Conservation (phyloP, 2,797 vertebrate genomes). For the Scolopax rusticola region DNA sequence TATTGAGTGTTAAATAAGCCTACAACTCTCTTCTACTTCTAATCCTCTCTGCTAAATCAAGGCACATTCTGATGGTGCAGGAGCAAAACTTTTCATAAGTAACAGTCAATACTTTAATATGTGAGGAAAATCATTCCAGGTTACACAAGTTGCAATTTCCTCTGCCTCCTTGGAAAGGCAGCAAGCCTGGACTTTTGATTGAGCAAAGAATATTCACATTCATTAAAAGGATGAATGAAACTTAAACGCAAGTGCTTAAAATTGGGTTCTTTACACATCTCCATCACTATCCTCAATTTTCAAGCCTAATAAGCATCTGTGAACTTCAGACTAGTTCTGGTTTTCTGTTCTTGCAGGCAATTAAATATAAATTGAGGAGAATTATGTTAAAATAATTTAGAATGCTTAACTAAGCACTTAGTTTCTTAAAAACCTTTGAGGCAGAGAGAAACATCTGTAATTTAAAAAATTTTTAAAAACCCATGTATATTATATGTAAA, state of each 20-base stretch:
- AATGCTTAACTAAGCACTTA: neutral
- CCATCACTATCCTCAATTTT: neutral
- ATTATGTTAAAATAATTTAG: neutral
- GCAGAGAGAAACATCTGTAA: neutral
- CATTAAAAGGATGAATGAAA: neutral
- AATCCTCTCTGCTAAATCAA: neutral
- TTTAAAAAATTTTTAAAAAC: fast-evolving
- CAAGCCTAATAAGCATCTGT: neutral
- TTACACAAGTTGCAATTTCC: neutral
- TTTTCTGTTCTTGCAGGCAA: neutral
- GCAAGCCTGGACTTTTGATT: neutral
- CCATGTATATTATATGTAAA: neutral
- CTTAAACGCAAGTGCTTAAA: neutral
- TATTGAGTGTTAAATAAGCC: neutral
- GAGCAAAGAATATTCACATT: neutral
- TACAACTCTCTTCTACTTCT: neutral
- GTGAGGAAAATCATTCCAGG: neutral
- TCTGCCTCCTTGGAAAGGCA: neutral
- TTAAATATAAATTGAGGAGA: neutral
- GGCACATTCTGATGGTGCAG: neutral
- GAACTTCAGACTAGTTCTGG: neutral
- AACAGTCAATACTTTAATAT: neutral
- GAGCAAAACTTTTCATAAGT: neutral
- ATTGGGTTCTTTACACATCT: neutral
- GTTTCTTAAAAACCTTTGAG: neutral